Base-by-base conservation (phyloP, 2,113 vertebrate genomes). In the Callipepla squamata region DNA sequence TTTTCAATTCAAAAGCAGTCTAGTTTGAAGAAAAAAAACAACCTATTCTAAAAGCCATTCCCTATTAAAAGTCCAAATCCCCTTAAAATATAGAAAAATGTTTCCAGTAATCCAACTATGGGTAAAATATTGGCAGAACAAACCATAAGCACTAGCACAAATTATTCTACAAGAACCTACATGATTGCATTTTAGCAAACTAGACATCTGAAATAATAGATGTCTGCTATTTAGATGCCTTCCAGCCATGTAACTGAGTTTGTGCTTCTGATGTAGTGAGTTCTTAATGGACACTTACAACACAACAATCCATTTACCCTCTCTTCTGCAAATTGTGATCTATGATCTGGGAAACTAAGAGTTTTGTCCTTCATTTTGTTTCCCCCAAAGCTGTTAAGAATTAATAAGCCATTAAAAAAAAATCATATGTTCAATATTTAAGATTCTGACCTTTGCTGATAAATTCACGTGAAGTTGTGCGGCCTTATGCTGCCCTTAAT, bases 221-320 rank as follows among this genome's bases (percentile, higher is more conserved):
- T 66, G 13, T 25, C 58, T 66, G n/a, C 47, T 68, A 79, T 51
- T 5, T 0, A 0, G 25, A 28, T 75, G 28, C 23, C 47, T 68
- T 17, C 48, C 23, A 32, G 32, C 30, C 32, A 13, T 34, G 20
- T 34, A 58, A 34, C 59, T 25, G 36, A 38, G 23, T 38, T 38
- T 38, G 23, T 38, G 36, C 36, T 62, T 9, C 36, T 78, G 17
- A 12, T 4, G 25, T 17, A 38, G 42, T 28, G 48, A 86, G 26
- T 7, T 21, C 47, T 86, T 68, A 32, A 36, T 26, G 23, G 19
- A 10, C 36, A 78, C 26, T 78, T 67, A 25, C 30, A n/a, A 13
- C 17, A 53, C 10, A 8, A 16, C 0, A 1, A 5, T 17, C 61
- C 7, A 15, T 38, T 85, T 7, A 0, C 13, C 62, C 34, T 55